Conservation (phyloP, 2,888 invertebrate species). For the Eupithecia tripunctaria region DNA sequence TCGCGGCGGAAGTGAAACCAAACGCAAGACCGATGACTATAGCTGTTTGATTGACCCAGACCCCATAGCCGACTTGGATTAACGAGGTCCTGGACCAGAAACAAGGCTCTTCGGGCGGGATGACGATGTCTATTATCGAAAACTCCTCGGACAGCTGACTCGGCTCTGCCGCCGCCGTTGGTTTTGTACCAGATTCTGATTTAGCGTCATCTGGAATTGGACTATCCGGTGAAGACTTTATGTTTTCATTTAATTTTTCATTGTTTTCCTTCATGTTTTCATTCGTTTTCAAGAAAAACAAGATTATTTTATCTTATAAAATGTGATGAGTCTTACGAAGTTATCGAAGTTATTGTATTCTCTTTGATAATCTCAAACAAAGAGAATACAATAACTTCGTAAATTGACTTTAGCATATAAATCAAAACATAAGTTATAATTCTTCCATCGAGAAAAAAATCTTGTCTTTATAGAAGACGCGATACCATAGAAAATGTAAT, state of each 20-base stretch:
- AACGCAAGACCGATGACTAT: slow-evolving; percentile 85
- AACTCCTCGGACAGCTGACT: neutral
- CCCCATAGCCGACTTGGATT: slow-evolving; percentile 63
- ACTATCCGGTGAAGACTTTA: neutral
- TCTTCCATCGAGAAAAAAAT: no score
- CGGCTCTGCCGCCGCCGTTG: neutral
- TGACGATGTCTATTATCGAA: neutral
- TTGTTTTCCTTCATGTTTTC: slow-evolving; percentile 2
- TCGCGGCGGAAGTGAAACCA: slow-evolving; percentile 85
- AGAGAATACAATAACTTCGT: no score
- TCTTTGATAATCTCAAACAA: no score
- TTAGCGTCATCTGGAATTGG: neutral
- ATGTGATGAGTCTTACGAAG: no score
- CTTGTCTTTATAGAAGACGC: no score
- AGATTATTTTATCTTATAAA: no score
- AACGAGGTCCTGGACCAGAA: slow-evolving; percentile 60
- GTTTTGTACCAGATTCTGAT: neutral
- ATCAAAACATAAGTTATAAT: no score
- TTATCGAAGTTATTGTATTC: no score
- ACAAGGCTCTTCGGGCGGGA: slow-evolving; percentile 53
- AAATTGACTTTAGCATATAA: no score
- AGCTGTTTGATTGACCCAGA: slow-evolving; percentile 81
- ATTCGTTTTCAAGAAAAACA: neutral
- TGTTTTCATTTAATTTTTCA: neutral
- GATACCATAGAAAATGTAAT: no score